Conservation (phyloP, 2,888 invertebrate species). For the Rhaphigaster nebulosa region DNA sequence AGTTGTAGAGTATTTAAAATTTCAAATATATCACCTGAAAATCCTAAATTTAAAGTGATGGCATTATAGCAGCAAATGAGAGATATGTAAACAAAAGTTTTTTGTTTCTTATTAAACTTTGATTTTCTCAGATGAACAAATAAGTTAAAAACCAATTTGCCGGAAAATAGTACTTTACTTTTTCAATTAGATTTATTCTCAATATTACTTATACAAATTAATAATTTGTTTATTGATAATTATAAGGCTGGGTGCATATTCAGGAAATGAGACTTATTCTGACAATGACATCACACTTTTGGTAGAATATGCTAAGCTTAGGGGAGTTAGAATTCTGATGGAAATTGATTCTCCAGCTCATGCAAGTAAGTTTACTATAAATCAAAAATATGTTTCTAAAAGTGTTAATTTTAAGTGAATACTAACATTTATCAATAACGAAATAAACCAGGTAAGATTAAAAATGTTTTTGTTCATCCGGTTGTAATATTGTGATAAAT, state of each 20-base stretch:
- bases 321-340: constrained; percentile 87
- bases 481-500: too few species aligned
- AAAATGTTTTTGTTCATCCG: too few species aligned
- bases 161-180: too few species aligned
- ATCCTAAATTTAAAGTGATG: too few species aligned
- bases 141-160: too few species aligned
- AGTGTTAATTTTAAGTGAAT: neutral
- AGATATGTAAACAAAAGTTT: too few species aligned
- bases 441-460: too few species aligned
- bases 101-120: too few species aligned
- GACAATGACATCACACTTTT: constrained; percentile 76
- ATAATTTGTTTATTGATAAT: neutral
- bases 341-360: constrained; percentile 93
- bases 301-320: constrained; percentile 80
- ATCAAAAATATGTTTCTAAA: neutral
- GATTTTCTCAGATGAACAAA: too few species aligned
- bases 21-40: too few species aligned
- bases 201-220: constrained; percentile 38
- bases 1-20: too few species aligned
- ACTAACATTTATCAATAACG: neutral
- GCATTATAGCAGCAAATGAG: too few species aligned
- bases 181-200: neutral
- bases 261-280: constrained; percentile 78
- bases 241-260: constrained; percentile 81
- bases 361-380: constrained; percentile 71